Evolutionary conservation across 1,140 invertebrate genomes (phyloP).

Genomic region (Philotrypesis tridentata): DNA sequence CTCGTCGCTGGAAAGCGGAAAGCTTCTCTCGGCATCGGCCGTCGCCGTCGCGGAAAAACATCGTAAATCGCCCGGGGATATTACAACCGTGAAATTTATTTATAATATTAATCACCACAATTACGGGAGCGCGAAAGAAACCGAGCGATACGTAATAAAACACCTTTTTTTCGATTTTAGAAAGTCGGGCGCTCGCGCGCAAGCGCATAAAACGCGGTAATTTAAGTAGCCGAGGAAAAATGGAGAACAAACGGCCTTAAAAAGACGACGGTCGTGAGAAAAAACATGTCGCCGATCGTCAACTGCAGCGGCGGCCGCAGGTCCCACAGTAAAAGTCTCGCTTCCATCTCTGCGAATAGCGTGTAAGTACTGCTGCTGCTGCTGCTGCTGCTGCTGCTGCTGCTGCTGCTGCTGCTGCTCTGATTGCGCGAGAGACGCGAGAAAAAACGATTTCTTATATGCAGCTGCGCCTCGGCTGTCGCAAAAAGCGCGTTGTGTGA

Average conservation of each 20-base stretch:
- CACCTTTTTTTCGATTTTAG: constrained; percentile 21
- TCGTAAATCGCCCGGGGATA: neutral
- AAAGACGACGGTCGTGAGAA: constrained; percentile 26
- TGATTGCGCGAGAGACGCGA: neutral
- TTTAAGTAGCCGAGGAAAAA: neutral
- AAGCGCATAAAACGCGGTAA: constrained; percentile 1
- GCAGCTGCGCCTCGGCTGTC: neutral
- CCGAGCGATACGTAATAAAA: constrained; percentile 1
- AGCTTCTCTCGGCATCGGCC: neutral
- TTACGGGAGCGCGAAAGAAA: neutral
- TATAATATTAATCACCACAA: neutral
- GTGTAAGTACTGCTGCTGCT: neutral
- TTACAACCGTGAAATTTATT: neutral
- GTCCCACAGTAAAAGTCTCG: constrained; percentile 13
- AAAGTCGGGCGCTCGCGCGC: neutral
- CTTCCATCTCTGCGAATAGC: neutral
- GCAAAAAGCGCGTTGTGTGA: neutral
- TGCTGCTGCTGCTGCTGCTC: neutral
- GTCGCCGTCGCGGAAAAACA: too few relatives aligned
- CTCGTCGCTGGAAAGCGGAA: neutral
- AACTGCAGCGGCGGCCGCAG: neutral
- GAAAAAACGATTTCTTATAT: neutral
- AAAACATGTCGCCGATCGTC: neutral
- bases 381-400: neutral
- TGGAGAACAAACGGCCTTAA: constrained; percentile 24